A percentile compares a stretch with the other conserved stretches of the same genome.
Evolutionary conservation across 2,113 vertebrate genomes (phyloP).

Genomic region (Nannospalax galili): DNA sequence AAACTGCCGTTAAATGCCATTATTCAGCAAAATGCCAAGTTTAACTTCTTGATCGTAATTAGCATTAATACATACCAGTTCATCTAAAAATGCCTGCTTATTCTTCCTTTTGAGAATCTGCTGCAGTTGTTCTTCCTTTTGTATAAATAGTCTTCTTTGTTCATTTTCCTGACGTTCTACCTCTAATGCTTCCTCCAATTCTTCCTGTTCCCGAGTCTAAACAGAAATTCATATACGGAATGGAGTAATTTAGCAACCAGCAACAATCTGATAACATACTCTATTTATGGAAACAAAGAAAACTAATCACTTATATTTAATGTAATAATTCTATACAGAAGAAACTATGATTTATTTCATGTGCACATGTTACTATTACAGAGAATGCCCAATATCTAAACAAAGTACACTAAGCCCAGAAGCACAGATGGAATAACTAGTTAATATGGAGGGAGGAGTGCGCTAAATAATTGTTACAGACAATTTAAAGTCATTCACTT

Average conservation of each 20-base stretch:
- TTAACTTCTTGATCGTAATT: background rate
- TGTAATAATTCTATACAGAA: background rate
- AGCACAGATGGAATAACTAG: background rate
- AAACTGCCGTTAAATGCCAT: conserved; percentile 41
- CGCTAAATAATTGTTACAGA: conserved; percentile 16
- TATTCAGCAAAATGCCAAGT: background rate
- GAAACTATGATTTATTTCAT: conserved; percentile 33
- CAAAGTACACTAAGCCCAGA: background rate
- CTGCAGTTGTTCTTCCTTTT: conserved; percentile 96
- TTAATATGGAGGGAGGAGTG: background rate
- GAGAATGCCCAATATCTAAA: background rate
- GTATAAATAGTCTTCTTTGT: conserved; percentile 90
- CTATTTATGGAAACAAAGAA: conserved; percentile 35
- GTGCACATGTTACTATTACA: background rate
- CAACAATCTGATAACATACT: background rate
- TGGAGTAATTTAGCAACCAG: conserved; percentile 6
- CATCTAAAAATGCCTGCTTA: conserved; percentile 96
- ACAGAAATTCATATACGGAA: conserved; percentile 41
- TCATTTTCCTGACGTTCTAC: conserved; percentile 93
- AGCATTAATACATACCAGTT: conserved; percentile 90
- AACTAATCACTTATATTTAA: background rate
- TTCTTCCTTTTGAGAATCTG: conserved; percentile 95
- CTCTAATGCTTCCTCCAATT: conserved; percentile 95
- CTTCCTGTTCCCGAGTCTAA: conserved; percentile 97
- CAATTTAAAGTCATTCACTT: conserved; percentile 26